Conservation (phyloP, 2,797 vertebrate genomes). For the Takifugu ocellatus region DNA sequence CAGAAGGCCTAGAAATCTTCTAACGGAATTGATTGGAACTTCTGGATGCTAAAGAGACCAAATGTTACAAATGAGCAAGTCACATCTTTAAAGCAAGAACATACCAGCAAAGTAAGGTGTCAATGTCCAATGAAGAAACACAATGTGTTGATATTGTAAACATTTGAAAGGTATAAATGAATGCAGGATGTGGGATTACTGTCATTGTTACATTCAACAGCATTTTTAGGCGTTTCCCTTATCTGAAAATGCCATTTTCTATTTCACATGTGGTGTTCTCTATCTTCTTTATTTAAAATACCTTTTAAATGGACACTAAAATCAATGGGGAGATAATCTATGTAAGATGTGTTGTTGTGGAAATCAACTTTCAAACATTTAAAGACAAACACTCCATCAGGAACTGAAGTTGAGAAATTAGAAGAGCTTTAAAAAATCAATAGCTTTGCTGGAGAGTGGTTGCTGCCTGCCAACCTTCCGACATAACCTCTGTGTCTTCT, state of each 20-base stretch:
- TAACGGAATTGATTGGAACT: too few species aligned
- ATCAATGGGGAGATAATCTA: slow-evolving; percentile 69
- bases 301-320: slow-evolving; percentile 45
- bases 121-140: too few species aligned
- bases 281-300: slow-evolving; percentile 48
- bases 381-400: slow-evolving; percentile 75
- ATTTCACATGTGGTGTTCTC: slow-evolving; percentile 22
- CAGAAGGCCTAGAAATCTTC: too few species aligned
- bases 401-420: slow-evolving; percentile 80
- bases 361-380: slow-evolving; percentile 62
- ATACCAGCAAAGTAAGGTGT: too few species aligned
- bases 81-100: too few species aligned
- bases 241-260: slow-evolving; percentile 12
- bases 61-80: too few species aligned
- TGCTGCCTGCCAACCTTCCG: slow-evolving; percentile 76
- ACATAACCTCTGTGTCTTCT: slow-evolving; percentile 75
- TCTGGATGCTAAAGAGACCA: too few species aligned
- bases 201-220: too few species aligned
- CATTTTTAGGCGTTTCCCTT: too few species aligned
- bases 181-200: too few species aligned
- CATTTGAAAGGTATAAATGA: too few species aligned
- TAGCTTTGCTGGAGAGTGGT: slow-evolving; percentile 70
- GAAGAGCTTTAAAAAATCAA: slow-evolving; percentile 74
- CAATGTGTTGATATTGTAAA: too few species aligned
- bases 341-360: slow-evolving; percentile 63